A percentile compares a stretch with the other conserved stretches of the same genome.
phyloP scores from a whole-genome alignment of 2,113 vertebrate genomes.

The Gymnarchus niloticus region DNA sequence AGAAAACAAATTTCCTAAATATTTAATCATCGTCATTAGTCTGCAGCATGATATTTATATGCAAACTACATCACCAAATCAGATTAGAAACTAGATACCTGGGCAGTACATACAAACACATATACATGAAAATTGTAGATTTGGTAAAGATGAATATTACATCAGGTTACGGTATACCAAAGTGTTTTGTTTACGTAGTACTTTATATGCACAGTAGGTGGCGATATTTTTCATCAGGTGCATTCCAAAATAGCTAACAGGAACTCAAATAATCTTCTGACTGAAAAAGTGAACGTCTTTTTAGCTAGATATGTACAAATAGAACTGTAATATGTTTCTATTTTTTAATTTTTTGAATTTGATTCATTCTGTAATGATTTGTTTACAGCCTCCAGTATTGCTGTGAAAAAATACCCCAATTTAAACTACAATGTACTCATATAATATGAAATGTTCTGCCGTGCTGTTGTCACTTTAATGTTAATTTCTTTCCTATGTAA shows the following conservation, averaged over 20 bases:
- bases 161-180: constrained; percentile 42
- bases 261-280: neutral
- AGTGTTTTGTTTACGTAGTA: constrained; percentile 26
- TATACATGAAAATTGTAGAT: neutral
- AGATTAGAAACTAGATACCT: neutral
- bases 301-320: neutral
- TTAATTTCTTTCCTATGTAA: neutral
- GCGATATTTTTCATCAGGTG: neutral
- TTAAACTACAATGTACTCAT: neutral
- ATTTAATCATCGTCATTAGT: neutral
- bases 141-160: neutral
- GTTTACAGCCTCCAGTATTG: neutral
- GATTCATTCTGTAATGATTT: constrained; percentile 14
- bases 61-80: neutral
- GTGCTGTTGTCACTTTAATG: neutral
- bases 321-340: constrained; percentile 18
- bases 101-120: neutral
- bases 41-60: neutral
- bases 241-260: neutral
- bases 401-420: neutral
- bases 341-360: constrained; percentile 20
- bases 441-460: neutral
- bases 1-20: neutral
- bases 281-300: neutral
- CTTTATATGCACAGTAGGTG: constrained; percentile 41